Conservation (phyloP, 2,797 vertebrate species). For the Leucoraja ocellata region DNA sequence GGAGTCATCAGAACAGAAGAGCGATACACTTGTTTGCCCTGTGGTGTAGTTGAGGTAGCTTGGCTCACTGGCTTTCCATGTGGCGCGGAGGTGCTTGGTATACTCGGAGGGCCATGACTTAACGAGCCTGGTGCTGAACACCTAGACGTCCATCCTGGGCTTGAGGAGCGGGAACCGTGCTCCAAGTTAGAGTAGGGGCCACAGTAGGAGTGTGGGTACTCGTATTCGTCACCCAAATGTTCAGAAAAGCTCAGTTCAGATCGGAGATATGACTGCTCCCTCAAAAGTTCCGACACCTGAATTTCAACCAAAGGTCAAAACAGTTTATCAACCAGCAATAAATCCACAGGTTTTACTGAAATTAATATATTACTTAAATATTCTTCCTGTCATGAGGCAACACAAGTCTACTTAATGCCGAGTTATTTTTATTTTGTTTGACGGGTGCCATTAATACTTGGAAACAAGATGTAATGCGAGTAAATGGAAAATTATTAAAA, state of each 20-base stretch:
- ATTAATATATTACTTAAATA: neutral
- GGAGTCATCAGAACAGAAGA: conserved; percentile 79
- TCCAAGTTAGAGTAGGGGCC: conserved; percentile 50
- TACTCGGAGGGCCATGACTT: conserved; percentile 41
- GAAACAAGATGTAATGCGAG: neutral
- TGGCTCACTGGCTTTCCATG: conserved; percentile 48
- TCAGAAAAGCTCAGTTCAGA: conserved; percentile 72
- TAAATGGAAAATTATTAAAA: neutral
- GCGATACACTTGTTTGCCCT: conserved; percentile 64
- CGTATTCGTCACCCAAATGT: conserved; percentile 56
- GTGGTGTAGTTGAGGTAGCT: conserved; percentile 47
- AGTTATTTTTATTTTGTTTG: conserved; percentile 3
- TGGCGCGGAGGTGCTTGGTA: neutral
- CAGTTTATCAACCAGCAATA: neutral
- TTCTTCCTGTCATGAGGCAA: neutral
- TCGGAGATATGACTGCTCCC: conserved; percentile 81
- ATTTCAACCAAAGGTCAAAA: conserved; percentile 45
- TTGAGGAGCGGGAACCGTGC: conserved; percentile 69
- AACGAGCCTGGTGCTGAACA: conserved; percentile 46
- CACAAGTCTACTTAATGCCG: neutral
- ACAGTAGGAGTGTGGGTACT: conserved; percentile 59
- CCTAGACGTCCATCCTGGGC: conserved; percentile 55
- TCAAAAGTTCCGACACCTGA: conserved; percentile 82
- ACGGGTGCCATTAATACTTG: neutral
- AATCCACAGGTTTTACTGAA: neutral